Base-by-base conservation (phyloP, 2,888 invertebrate species). In the Dyspetes luteomarginatus region DNA sequence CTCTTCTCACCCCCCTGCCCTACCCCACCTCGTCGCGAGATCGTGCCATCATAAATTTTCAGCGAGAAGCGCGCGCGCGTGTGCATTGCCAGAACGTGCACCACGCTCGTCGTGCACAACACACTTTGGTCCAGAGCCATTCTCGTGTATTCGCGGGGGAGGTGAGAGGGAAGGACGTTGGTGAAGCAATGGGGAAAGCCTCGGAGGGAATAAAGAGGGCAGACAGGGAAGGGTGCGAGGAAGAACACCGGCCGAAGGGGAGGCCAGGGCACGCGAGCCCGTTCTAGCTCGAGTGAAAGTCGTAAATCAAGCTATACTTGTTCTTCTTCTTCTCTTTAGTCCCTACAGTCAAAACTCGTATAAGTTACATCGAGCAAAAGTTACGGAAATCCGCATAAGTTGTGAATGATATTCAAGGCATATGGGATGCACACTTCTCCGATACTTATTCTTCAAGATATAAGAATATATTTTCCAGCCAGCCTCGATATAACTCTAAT, bases 261-360 rank as follows among this genome's bases (percentile, higher is more conserved):
- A 72, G 43, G 50, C 64, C 64, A 67, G 73, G 80, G 72, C 81
- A 77, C 81, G 73, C 73, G 81, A 77, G 64, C 56, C 30, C 56
- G 56, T 64, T 65, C 81, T 45, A 69, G 52, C 64, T 73, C 62
- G 64, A 77, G 73, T 77, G 82, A 78, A 80, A 82, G 73, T 84
- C 84, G 86, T 87, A 87, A 87, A 87, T 87, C 87, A 87, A 87
- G 83, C 84, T 80, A 73, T 71, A 65, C 73, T 68, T 68, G 67
- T 67, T 76, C 19, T 72, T 76, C 60, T 71, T 45, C 71, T 67
- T 67, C 64, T 7, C 58, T 69, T 48, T 64, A 56, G 52, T 71
- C 50, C 48, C 15, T 67, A 74, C 65, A 74, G 73, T 74, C 28
- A 48, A 50, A 62, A 48, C 67, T 67, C 65, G 67, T 58, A 30